These are phyloP conservation scores for Ectemnius lituratus DNA, from an alignment of 2,888 invertebrate species.

Conservation along the genomic window DNA sequence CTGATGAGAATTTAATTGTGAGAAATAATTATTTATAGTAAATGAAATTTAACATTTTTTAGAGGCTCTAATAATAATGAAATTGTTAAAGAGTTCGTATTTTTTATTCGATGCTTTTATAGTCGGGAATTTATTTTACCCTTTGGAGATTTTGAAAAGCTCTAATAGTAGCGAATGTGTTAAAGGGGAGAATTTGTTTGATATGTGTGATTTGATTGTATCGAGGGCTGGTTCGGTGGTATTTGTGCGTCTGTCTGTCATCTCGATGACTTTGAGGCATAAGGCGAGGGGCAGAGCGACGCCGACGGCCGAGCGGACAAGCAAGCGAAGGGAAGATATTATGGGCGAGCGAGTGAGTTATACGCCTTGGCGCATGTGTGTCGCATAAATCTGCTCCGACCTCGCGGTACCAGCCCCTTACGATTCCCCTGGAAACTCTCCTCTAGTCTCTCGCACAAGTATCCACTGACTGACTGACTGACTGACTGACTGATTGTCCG, in stretches of 20 bases:
- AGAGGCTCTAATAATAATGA: no score
- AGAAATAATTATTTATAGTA: no score
- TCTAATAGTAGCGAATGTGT: no score
- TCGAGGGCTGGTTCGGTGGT: constrained; percentile 57
- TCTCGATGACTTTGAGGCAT: constrained; percentile 61
- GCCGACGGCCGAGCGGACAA: constrained; percentile 75
- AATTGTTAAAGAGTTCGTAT: no score
- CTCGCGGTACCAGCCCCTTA: constrained; percentile 62
- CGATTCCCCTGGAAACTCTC: constrained; percentile 38
- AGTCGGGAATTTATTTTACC: no score
- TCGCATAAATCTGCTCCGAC: constrained; percentile 77
- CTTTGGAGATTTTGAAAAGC: no score
- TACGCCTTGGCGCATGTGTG: constrained; percentile 77
- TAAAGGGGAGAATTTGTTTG: no score
- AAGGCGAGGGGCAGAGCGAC: constrained; percentile 62
- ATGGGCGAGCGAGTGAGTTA: constrained; percentile 77
- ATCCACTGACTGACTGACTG: constrained; percentile 33
- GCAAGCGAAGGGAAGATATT: constrained; percentile 72
- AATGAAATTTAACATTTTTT: no score
- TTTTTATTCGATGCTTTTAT: no score
- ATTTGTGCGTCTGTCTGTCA: constrained; percentile 71
- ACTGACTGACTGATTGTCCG: constrained; percentile 21
- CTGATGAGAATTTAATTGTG: no score
- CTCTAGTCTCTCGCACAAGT: constrained; percentile 51
- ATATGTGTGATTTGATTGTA: constrained; percentile 22